phyloP scores from a whole-genome alignment of 2,888 invertebrate species.

The Biston betularia region DNA sequence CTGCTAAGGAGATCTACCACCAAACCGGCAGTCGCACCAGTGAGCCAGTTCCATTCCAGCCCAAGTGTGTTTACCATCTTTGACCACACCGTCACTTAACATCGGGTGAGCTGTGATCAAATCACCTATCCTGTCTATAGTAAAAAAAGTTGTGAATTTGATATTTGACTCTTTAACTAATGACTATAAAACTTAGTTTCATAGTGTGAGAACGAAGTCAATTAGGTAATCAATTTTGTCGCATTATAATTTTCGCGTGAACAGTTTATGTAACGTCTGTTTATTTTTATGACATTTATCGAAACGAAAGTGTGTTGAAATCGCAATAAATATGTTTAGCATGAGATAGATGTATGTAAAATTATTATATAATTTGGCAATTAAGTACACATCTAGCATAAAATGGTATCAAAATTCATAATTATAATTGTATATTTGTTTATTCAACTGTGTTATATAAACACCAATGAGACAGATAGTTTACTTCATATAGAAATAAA shows the following conservation, averaged over 20 bases:
- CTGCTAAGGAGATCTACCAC: too few species aligned
- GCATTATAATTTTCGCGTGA: constrained; percentile 33
- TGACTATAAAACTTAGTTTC: constrained; percentile 48
- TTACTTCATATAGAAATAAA: too few species aligned
- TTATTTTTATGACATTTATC: constrained; percentile 36
- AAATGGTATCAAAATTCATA: constrained; percentile 9
- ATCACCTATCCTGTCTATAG: too few species aligned
- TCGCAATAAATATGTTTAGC: constrained; percentile 20
- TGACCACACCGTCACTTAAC: too few species aligned
- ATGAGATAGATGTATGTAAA: constrained; percentile 1
- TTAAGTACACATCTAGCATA: constrained; percentile 15
- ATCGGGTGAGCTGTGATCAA: too few species aligned
- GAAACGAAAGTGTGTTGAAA: constrained; percentile 21
- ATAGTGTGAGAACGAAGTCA: constrained; percentile 46
- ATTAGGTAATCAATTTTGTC: constrained; percentile 42
- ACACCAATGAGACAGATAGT: not conserved
- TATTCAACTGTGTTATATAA: constrained; percentile 10
- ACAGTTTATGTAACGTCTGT: constrained; percentile 40
- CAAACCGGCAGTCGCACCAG: too few species aligned
- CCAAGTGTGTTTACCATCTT: too few species aligned
- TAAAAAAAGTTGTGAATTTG: not conserved
- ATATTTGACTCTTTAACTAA: constrained; percentile 16
- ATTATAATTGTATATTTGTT: constrained; percentile 1
- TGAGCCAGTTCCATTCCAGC: too few species aligned
- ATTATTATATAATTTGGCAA: constrained; percentile 30